Conservation (phyloP, 2,888 invertebrate species). For the Mesorhabditis spiculigera region DNA sequence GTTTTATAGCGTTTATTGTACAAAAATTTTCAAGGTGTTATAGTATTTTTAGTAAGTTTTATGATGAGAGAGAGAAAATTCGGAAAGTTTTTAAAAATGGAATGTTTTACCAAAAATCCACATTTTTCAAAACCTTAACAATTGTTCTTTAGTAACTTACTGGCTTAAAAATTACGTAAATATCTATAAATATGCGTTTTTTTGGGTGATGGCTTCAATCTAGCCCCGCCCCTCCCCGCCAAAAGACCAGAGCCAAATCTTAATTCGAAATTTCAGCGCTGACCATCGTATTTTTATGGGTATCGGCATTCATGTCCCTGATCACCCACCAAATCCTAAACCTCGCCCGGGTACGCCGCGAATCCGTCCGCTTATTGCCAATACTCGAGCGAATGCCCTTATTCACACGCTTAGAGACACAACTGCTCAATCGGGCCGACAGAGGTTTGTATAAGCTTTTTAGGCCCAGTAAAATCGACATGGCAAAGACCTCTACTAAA, state of each 20-base stretch:
- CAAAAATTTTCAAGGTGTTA: too few species aligned
- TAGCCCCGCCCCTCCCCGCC: too few species aligned
- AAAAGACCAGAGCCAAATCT: not conserved
- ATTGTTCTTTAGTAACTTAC: not conserved
- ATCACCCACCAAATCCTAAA: not conserved
- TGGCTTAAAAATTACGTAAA: not conserved
- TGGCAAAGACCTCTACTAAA: too few species aligned
- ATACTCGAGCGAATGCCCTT: not conserved
- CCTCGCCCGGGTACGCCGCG: not conserved
- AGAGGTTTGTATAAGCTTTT: too few species aligned
- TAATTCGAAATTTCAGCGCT: not conserved
- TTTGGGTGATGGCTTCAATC: too few species aligned
- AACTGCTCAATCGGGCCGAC: not conserved
- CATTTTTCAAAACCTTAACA: conserved; percentile 3
- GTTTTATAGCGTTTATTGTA: too few species aligned
- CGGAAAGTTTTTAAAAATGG: too few species aligned
- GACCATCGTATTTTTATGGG: not conserved
- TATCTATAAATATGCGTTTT: not conserved
- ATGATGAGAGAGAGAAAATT: too few species aligned
- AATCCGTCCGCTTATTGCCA: not conserved
- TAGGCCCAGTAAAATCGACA: too few species aligned
- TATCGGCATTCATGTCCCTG: not conserved
- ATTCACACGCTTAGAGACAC: not conserved
- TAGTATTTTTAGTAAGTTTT: too few species aligned
- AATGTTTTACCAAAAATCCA: not conserved